These are phyloP conservation scores for Ophion ellenae DNA, from an alignment of 2,888 invertebrate species.

Conservation along the genomic window DNA sequence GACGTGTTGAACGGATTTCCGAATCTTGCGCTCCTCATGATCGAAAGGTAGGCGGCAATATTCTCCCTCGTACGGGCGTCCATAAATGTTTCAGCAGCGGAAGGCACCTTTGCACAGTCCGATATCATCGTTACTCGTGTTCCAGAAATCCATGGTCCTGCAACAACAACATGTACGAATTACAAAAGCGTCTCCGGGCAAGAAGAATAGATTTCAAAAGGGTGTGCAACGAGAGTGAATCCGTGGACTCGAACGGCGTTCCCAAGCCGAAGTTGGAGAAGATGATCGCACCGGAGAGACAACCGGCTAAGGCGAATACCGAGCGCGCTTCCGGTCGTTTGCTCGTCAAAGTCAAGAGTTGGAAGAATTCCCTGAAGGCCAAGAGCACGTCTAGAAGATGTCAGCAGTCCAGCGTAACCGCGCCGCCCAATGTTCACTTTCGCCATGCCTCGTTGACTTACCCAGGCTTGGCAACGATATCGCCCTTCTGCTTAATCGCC, in stretches of 20 bases:
- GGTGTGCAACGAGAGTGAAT: conserved; percentile 65
- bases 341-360: conserved; percentile 38
- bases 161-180: conserved; percentile 70
- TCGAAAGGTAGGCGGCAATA: conserved; percentile 71
- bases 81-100: not conserved
- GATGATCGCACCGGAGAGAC: conserved; percentile 41
- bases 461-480: conserved; percentile 59
- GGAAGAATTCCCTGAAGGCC: conserved; percentile 39
- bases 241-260: conserved; percentile 10
- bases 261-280: conserved; percentile 60
- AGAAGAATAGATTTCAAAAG: conserved; percentile 65
- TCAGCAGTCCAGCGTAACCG: not conserved
- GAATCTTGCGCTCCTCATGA: conserved; percentile 70
- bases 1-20: conserved; percentile 66
- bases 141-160: conserved; percentile 80
- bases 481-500: conserved; percentile 74
- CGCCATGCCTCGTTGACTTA: not conserved
- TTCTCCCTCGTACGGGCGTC: not conserved
- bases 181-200: conserved; percentile 70
- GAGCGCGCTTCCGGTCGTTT: conserved; percentile 37
- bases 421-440: not conserved
- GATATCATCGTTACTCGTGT: not conserved
- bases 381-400: conserved; percentile 30
- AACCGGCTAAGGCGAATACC: not conserved
- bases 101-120: not conserved